Base-by-base conservation (phyloP, 2,797 vertebrate species). In the Eospalax fontanierii region DNA sequence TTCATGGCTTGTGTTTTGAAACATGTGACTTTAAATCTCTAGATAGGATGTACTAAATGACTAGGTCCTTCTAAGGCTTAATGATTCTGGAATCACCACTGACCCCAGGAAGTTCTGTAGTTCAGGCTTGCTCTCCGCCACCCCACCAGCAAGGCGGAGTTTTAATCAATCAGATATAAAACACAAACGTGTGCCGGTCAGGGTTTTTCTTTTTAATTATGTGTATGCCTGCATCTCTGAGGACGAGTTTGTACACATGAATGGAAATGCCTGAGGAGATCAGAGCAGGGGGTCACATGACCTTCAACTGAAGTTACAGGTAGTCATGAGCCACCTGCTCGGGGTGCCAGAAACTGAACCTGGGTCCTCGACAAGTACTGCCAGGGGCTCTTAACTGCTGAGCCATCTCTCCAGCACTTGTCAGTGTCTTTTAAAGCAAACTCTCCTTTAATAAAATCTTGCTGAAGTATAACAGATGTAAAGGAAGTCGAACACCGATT, bases 151-250 rank as follows among this genome's bases (percentile, higher is more conserved):
- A 59, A 75, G 57, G 54, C 61, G 0, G 30, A 30, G 59, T 15
- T 90, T 91, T 54, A n/a, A n/a, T n/a, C n/a, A 87, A 26, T 63
- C 61, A 90, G 35, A 38, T 33, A n/a, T 8, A n/a, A 93, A 79
- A 83, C 10, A 63, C 0, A 54, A 74, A 91, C 28, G 33, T 78
- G 54, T 70, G 4, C 66, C 84, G 88, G 35, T 43, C 35, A 61
- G 4, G 38, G 43, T 19, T 59, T 92, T 80, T 73, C 18, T 70
- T 54, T 28, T 86, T 50, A 84, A 54, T 54, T 54, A 54, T 54
- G 50, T 54, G 50, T 54, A 54, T 54, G 50, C n/a, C n/a, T n/a
- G n/a, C n/a, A n/a, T n/a, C n/a, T 50, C 11, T 50, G 46, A 50
- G 6, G 8, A 54, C 14, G 50, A 54, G 50, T 54, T 54, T 54